phyloP scores from a whole-genome alignment of 2,113 vertebrate species.

The Hiodon tergisus region DNA sequence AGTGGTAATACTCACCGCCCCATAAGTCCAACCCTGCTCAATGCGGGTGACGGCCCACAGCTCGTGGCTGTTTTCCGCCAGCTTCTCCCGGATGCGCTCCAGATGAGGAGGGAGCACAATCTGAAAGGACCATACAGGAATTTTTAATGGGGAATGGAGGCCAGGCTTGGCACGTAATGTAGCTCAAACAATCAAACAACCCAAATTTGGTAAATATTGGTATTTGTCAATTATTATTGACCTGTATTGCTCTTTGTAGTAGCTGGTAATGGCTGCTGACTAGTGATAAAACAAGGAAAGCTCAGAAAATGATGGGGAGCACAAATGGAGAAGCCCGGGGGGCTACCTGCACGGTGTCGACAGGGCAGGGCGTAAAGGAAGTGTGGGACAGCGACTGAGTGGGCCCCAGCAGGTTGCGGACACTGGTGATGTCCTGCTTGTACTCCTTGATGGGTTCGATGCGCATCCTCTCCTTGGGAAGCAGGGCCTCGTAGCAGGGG shows the following conservation, averaged over 20 bases:
- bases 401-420: constrained; percentile 82
- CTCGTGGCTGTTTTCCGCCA: constrained; percentile 96
- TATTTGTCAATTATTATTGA: no score
- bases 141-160: neutral
- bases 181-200: no score
- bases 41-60: constrained; percentile 95
- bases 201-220: no score
- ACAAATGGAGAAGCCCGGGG: neutral
- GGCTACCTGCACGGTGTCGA: constrained; percentile 82
- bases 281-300: no score
- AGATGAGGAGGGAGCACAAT: constrained; percentile 91
- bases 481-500: constrained; percentile 78
- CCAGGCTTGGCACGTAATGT: neutral
- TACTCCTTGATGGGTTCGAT: constrained; percentile 89
- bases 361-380: constrained; percentile 81
- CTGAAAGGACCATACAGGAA: constrained; percentile 49
- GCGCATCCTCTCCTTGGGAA: constrained; percentile 76
- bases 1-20: constrained; percentile 62
- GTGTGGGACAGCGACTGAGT: constrained; percentile 80
- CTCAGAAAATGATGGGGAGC: no score
- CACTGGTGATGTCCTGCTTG: constrained; percentile 68
- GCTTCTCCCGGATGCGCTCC: constrained; percentile 89
- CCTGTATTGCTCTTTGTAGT: no score
- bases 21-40: constrained; percentile 94
- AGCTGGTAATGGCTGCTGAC: no score